phyloP scores from a whole-genome alignment of 2,113 vertebrate genomes.

The Herpetotheres cachinnans region DNA sequence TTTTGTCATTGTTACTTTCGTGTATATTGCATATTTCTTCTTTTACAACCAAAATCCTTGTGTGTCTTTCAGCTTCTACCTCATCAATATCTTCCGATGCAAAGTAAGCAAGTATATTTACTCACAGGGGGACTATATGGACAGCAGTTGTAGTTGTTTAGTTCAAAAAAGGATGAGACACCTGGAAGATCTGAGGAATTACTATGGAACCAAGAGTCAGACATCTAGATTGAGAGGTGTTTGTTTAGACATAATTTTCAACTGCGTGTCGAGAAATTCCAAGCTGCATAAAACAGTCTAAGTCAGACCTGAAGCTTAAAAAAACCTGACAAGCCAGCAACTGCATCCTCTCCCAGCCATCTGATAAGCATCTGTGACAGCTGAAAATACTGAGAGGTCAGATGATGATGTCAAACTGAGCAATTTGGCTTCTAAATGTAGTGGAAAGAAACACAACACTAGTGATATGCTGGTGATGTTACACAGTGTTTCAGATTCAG shows the following conservation, averaged over 20 bases:
- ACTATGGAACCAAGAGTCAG: not conserved
- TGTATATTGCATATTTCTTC: not conserved
- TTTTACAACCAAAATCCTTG: not conserved
- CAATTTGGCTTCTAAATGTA: not conserved
- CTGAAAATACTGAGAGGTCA: not conserved
- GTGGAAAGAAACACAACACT: not conserved
- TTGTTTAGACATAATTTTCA: not conserved
- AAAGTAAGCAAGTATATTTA: not conserved
- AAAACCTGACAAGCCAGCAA: not conserved
- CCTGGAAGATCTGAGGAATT: not conserved
- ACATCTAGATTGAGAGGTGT: not conserved
- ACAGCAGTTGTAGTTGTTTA: not conserved
- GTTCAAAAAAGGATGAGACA: not conserved
- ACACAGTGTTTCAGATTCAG: not conserved
- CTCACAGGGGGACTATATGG: not conserved
- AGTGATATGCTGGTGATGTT: not conserved
- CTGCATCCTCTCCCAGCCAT: slow-evolving; percentile 7
- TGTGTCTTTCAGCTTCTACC: not conserved
- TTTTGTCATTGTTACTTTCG: not conserved
- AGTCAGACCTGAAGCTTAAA: not conserved
- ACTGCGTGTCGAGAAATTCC: not conserved
- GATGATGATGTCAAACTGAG: not conserved
- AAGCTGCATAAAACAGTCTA: not conserved
- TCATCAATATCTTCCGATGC: not conserved
- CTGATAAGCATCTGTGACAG: slow-evolving; percentile 41